Evolutionary conservation across 2,888 invertebrate genomes (phyloP).

Genomic region (Conchocele bisecta): DNA sequence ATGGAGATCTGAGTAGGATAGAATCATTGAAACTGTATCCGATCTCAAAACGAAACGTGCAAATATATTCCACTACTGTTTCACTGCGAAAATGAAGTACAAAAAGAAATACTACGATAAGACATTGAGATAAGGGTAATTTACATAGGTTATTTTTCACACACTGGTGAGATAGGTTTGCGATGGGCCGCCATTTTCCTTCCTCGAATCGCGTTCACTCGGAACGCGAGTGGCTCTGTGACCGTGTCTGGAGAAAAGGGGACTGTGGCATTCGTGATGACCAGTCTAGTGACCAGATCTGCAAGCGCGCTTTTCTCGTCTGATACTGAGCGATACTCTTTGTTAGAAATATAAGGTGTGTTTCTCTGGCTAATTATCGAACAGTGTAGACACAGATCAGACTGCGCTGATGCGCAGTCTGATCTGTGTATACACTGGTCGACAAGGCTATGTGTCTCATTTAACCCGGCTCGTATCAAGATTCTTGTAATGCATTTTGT

Average conservation of each 20-base stretch:
- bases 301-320: too few relatives aligned
- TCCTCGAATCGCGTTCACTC: conserved; percentile 37
- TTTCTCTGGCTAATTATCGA: too few relatives aligned
- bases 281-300: too few relatives aligned
- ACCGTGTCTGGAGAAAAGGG: neutral
- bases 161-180: conserved; percentile 25
- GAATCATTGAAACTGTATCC: conserved; percentile 36
- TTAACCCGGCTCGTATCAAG: too few relatives aligned
- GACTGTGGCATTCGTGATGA: neutral
- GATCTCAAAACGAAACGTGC: conserved; percentile 34
- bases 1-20: conserved; percentile 42
- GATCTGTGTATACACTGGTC: too few relatives aligned
- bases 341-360: too few relatives aligned
- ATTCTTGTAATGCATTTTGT: too few relatives aligned
- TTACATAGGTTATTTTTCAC: conserved; percentile 53
- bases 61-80: conserved; percentile 35
- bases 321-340: too few relatives aligned
- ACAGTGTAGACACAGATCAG: too few relatives aligned
- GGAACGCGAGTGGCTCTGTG: conserved; percentile 25
- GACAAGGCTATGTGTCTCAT: too few relatives aligned
- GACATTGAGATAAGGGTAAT: conserved; percentile 35
- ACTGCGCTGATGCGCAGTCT: too few relatives aligned
- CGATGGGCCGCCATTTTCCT: conserved; percentile 33
- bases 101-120: conserved; percentile 47
- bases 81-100: conserved; percentile 27